A percentile compares a stretch with the other conserved stretches of the same genome.
These are phyloP conservation scores for Furcifer pardalis DNA, from an alignment of 2,797 vertebrate species.

Conservation along the genomic window DNA sequence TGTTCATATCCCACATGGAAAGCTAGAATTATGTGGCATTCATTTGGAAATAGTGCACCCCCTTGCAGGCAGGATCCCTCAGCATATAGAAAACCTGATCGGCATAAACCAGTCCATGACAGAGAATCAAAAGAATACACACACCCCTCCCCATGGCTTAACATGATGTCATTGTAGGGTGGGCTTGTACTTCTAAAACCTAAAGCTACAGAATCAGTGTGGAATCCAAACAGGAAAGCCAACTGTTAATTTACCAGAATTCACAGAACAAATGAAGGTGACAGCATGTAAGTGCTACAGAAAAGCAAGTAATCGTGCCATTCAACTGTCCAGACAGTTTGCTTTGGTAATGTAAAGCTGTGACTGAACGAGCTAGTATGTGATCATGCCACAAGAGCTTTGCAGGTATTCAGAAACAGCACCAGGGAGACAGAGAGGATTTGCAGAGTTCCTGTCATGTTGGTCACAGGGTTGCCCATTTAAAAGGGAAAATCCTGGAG, in stretches of 20 bases:
- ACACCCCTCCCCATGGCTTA: slow-evolving; percentile 3
- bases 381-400: slow-evolving; percentile 72
- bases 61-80: neutral
- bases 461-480: slow-evolving; percentile 66
- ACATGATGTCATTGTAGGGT: slow-evolving; percentile 57
- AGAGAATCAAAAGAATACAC: slow-evolving; percentile 49
- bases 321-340: slow-evolving; percentile 83
- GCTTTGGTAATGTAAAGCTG: slow-evolving; percentile 78
- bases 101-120: slow-evolving; percentile 32
- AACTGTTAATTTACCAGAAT: slow-evolving; percentile 75
- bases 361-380: slow-evolving; percentile 72
- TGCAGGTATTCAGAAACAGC: slow-evolving; percentile 77
- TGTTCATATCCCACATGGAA: slow-evolving; percentile 28
- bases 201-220: slow-evolving; percentile 68
- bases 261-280: slow-evolving; percentile 72
- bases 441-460: slow-evolving; percentile 77
- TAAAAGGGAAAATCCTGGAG: slow-evolving; percentile 61
- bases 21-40: slow-evolving; percentile 25
- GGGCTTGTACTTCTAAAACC: slow-evolving; percentile 70
- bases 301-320: slow-evolving; percentile 77
- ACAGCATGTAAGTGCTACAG: slow-evolving; percentile 73
- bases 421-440: slow-evolving; percentile 77
- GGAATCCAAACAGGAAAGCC: slow-evolving; percentile 80
- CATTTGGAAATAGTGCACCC: slow-evolving; percentile 15
- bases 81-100: slow-evolving; percentile 28